Base-by-base conservation (phyloP, 1,140 invertebrate genomes). In the Globodera rostochiensis region DNA sequence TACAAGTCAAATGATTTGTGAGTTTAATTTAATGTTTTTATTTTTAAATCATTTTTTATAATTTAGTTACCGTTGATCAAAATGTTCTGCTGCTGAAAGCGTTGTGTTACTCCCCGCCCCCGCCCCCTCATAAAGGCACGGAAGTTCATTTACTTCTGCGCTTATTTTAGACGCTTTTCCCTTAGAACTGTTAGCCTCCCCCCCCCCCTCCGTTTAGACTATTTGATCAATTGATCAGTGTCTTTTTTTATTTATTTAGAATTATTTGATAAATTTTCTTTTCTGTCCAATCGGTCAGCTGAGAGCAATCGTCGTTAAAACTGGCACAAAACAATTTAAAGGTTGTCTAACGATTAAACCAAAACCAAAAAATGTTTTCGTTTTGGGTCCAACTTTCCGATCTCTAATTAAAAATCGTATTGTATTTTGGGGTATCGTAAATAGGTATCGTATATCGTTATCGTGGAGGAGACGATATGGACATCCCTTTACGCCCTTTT, bases 241-340 rank as follows among this genome's bases (percentile, higher is more conserved):
- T 19, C 57, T 64, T 64, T 19, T 64, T 64, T 21, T 64, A 64
- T 64, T 64, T 64, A 64, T 64, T 64, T 64, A 64, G 57, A 64
- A 64, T 4, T 19, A 15, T 19, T 64, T 64, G 6, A 19, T 19
- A 64, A 19, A 64, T 64, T 64, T 64, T 64, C 13, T 53, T 50
- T 53, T 64, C 57, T 64, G 6, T 64, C 3, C 5, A 6, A 60
- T 60, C 19, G 57, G 50, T 8, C 25, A 50, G 11, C 50, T 6
- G 49, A 50, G 49, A 50, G 49, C n/a, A n/a, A n/a, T n/a, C n/a
- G n/a, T n/a, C n/a, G n/a, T n/a, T n/a, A n/a, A n/a, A n/a, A 36
- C 25, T 36, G 25, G 25, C 25, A 36, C 25, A 36, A 36, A 36
- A 1, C 36, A 2, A 36, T 36, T 36, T 36, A 36, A 36, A 36